Evolutionary conservation across 2,888 invertebrate genomes (phyloP), one percentile per base, ranked within the genome.

Genomic region (Apamea crenata): DNA sequence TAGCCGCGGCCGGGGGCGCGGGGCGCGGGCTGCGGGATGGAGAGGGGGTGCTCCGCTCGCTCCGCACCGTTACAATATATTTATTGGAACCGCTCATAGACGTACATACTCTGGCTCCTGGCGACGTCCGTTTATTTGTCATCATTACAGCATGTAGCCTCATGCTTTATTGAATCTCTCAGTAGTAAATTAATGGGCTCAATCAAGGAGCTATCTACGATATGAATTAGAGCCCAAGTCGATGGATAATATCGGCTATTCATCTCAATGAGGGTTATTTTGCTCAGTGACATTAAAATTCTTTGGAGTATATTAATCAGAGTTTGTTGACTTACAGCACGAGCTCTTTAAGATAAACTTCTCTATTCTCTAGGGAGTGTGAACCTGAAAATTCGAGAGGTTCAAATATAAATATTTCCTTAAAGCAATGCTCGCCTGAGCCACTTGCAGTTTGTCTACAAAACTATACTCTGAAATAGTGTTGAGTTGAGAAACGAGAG

Each of bases 1-100:
- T 91, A 88, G 88, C 87, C 81, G 87, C 82, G 83, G 85, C 85
- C 85, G 89, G 90, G 88, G 87, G 77, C 66, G 69, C 81, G 59
- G 70, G 40, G 32, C 16, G n/a, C 2, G n/a, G 36, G 7, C 1
- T 1, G 40, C 56, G 25, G 7, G 40, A 0, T 1, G 1, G 6
- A 2, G 6, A 2, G 12, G 18, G 25, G 4, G n/a, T 10, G 50
- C 18, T 25, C 7, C 16, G 21, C 29, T 53, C 72, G 32, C 68
- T 56, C 73, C 79, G 29, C 70, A 56, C 76, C 32, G 82, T 65
- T 80, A 77, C 76, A 74, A 78, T 81, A 82, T 87, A 87, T 89
- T 86, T 89, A 88, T 87, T 82, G 81, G 65, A 78, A 72, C 75
- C 47, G 74, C 69, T 81, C 82, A 81, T 86, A 86, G 83, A 75